Evolutionary conservation across 2,888 invertebrate species (phyloP).

Genomic region (Diaprepes abbreviatus): DNA sequence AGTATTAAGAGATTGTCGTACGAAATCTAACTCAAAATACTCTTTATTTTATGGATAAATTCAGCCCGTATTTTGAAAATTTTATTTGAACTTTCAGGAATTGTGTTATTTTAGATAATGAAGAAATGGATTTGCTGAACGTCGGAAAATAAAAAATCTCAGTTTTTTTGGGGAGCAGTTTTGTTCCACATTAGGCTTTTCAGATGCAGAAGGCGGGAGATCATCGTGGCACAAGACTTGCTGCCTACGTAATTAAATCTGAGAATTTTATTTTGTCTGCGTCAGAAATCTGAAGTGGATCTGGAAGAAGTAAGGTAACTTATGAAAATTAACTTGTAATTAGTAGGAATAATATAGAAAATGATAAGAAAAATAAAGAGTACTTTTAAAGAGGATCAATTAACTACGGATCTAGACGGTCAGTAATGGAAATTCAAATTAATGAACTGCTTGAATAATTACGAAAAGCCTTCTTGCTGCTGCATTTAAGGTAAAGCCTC

Average conservation of each 20-base stretch:
- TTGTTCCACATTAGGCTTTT: conserved; percentile 24
- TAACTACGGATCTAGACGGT: background rate
- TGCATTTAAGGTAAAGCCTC: background rate
- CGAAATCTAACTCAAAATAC: no score
- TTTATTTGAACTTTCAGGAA: conserved; percentile 11
- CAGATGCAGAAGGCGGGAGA: conserved; percentile 45
- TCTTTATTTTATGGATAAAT: no score
- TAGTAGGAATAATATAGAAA: background rate
- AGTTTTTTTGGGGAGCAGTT: conserved; percentile 17
- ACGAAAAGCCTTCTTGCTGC: background rate
- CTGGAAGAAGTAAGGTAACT: conserved; percentile 14
- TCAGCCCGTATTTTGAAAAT: no score
- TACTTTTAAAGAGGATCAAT: background rate
- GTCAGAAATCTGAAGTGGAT: conserved; percentile 36
- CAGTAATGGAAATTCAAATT: background rate
- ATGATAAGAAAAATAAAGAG: background rate
- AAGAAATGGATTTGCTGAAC: conserved; percentile 21
- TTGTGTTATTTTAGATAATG: background rate
- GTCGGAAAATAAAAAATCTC: conserved; percentile 24
- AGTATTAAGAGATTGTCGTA: no score
- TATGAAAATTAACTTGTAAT: background rate
- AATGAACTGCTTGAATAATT: background rate
- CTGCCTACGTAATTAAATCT: background rate
- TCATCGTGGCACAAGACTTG: conserved; percentile 24
- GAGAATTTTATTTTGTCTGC: conserved; percentile 23